Evolutionary conservation across 2,888 invertebrate species (phyloP).

Genomic region (Drosophila setosimentum): DNA sequence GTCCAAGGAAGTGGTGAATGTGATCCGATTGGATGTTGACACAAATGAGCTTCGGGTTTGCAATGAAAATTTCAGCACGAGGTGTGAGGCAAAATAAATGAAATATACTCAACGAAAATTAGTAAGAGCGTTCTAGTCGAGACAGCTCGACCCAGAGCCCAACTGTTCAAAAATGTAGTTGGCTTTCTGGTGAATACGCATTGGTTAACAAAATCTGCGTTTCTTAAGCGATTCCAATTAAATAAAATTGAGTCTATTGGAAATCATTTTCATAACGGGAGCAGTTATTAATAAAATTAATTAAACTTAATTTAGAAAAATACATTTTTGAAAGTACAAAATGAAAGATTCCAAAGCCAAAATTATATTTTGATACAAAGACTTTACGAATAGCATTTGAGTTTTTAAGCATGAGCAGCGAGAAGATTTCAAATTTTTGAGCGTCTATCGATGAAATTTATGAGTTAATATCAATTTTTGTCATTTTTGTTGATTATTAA

Average conservation of each 20-base stretch:
- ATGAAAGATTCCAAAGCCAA: background rate
- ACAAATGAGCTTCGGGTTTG: slow-evolving; percentile 11
- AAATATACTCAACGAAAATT: background rate
- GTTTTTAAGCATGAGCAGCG: background rate
- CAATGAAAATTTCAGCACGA: slow-evolving; percentile 28
- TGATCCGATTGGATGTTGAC: slow-evolving; percentile 8
- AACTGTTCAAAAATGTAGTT: background rate
- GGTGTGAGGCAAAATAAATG: slow-evolving; percentile 7
- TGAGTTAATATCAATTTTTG: background rate
- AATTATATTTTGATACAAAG: background rate
- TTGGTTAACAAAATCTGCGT: background rate
- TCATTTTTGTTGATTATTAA: background rate
- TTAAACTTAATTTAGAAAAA: background rate
- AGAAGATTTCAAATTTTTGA: background rate
- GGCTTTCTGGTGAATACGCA: background rate
- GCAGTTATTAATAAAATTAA: background rate
- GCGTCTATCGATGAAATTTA: background rate
- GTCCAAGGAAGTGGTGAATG: slow-evolving; percentile 1
- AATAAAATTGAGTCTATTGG: background rate
- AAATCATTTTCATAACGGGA: background rate
- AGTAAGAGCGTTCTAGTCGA: background rate
- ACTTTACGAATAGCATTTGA: background rate
- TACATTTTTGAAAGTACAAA: background rate
- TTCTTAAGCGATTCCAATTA: background rate
- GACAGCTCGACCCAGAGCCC: background rate